Conservation (phyloP, 2,113 vertebrate species). For the Lycocorax pyrrhopterus region DNA sequence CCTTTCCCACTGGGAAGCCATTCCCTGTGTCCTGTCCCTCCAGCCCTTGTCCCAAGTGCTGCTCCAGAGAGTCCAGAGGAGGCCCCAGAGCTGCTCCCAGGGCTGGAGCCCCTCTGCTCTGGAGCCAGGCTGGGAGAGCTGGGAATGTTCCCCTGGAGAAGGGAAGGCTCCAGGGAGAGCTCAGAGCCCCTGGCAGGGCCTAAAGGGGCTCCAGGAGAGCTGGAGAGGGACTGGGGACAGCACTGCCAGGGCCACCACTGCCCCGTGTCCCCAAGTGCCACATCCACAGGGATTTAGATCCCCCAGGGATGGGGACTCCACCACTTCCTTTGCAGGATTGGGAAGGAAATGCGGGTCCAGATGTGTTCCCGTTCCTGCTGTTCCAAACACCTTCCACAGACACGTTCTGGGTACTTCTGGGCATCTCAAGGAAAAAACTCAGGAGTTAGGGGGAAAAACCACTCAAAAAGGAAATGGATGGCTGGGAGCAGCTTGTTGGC, state of each 20-base stretch:
- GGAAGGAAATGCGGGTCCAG: not conserved
- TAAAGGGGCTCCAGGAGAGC: no score
- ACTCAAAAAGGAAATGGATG: rapidly evolving
- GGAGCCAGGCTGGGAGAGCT: not conserved
- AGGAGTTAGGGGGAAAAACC: rapidly evolving
- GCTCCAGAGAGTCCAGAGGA: not conserved
- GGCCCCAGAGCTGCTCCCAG: not conserved
- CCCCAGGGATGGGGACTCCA: not conserved
- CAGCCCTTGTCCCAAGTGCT: not conserved
- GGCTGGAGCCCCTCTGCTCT: not conserved
- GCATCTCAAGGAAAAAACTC: not conserved
- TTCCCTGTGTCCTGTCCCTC: no score
- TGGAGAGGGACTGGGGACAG: not conserved
- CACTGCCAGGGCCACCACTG: not conserved
- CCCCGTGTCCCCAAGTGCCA: not conserved
- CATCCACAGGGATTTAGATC: no score
- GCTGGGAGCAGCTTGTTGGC: not conserved
- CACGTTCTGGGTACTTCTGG: not conserved
- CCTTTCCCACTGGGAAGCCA: no score
- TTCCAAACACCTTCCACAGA: not conserved
- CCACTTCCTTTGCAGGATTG: not conserved
- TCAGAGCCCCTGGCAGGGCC: no score
- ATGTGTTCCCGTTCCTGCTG: not conserved
- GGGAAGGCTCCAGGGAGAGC: not conserved
- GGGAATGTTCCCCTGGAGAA: not conserved